Evolutionary conservation across 2,888 invertebrate genomes (phyloP).

Genomic region (Acleris holmiana): DNA sequence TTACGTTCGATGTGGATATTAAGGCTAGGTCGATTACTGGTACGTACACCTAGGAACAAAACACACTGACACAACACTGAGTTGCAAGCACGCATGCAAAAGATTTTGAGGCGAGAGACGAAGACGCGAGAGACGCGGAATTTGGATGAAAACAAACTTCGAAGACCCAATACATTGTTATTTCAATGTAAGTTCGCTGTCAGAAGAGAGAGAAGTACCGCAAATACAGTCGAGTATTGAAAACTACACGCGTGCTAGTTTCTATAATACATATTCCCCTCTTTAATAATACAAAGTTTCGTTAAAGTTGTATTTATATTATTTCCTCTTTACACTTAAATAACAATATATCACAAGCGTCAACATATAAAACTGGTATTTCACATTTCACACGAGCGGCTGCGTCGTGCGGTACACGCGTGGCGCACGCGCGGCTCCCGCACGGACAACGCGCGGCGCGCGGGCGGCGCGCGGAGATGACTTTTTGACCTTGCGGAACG

Average conservation of each 20-base stretch:
- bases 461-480: constrained; percentile 49
- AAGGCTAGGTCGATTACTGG: constrained; percentile 78
- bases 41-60: constrained; percentile 70
- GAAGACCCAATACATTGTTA: constrained; percentile 76
- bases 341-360: constrained; percentile 84
- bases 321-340: constrained; percentile 82
- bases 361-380: constrained; percentile 75
- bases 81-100: constrained; percentile 81
- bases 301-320: constrained; percentile 74
- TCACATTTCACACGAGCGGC: constrained; percentile 40
- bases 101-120: constrained; percentile 77
- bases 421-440: constrained; percentile 22
- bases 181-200: constrained; percentile 73
- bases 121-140: constrained; percentile 63
- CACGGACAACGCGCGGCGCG: neutral
- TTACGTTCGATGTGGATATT: constrained; percentile 80
- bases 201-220: constrained; percentile 50
- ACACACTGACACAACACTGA: constrained; percentile 68
- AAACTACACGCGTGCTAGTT: constrained; percentile 75
- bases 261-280: constrained; percentile 65
- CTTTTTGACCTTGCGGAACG: constrained; percentile 68
- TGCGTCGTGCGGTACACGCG: constrained; percentile 3
- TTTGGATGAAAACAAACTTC: constrained; percentile 82
- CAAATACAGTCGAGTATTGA: constrained; percentile 60
- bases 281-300: constrained; percentile 69